Conservation (phyloP, 2,888 invertebrate genomes). For the Eustalomyia histrio region DNA sequence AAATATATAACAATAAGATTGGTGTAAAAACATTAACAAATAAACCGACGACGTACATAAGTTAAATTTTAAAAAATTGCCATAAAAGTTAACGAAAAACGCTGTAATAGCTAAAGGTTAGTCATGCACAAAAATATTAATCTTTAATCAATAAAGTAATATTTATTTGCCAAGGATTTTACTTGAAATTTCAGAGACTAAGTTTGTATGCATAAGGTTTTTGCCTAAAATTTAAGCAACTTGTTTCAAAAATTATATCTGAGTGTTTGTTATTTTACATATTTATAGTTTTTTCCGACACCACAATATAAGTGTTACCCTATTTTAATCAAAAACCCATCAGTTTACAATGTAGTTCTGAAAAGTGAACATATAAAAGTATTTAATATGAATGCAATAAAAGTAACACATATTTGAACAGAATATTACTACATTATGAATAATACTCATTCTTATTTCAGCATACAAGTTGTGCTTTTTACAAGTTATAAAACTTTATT, state of each 20-base stretch:
- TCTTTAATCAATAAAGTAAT: too few species aligned
- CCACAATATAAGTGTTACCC: background rate
- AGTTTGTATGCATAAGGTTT: too few species aligned
- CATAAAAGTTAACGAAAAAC: background rate
- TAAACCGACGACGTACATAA: background rate
- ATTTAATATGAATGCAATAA: background rate
- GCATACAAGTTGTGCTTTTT: background rate
- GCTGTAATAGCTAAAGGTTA: background rate
- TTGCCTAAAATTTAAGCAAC: too few species aligned
- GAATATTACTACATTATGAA: slow-evolving; percentile 1
- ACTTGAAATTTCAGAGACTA: too few species aligned
- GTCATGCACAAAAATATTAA: background rate
- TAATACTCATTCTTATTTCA: background rate
- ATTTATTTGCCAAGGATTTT: too few species aligned
- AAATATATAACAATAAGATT: background rate
- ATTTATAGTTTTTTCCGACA: too few species aligned
- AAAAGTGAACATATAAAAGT: background rate
- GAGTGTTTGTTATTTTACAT: too few species aligned
- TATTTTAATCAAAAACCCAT: too few species aligned
- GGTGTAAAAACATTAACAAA: background rate
- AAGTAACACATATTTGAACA: slow-evolving; percentile 1
- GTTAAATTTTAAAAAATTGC: background rate
- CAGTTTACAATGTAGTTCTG: too few species aligned
- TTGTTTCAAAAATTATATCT: too few species aligned
- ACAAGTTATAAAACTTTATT: slow-evolving; percentile 3